These are phyloP conservation scores for Aproaerema taeniolella DNA, from an alignment of 2,888 invertebrate species.

Conservation along the genomic window DNA sequence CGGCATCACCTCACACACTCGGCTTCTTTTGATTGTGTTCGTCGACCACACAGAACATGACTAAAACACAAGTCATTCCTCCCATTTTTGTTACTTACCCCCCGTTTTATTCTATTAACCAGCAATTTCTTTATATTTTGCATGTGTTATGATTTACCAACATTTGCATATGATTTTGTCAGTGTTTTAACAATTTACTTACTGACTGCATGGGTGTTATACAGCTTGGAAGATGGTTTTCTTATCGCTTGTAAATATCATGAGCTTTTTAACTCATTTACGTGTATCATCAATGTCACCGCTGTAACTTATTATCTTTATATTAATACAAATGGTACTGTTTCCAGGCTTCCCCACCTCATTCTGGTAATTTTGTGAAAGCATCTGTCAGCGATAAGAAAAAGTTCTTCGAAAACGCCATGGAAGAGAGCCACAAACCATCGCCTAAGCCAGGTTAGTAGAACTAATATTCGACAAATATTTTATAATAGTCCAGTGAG, in stretches of 20 bases:
- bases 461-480: neutral
- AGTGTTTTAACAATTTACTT: constrained; percentile 40
- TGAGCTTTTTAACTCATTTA: constrained; percentile 56
- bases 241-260: constrained; percentile 67
- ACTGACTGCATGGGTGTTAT: constrained; percentile 68
- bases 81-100: constrained; percentile 55
- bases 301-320: too few species aligned
- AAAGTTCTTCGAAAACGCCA: constrained; percentile 96
- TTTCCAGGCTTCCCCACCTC: constrained; percentile 80
- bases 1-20: constrained; percentile 59
- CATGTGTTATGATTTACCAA: constrained; percentile 56
- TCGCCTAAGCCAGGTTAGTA: constrained; percentile 86
- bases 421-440: constrained; percentile 93
- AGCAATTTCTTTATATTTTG: constrained; percentile 68
- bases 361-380: constrained; percentile 85
- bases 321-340: constrained; percentile 4
- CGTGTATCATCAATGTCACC: neutral
- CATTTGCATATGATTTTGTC: constrained; percentile 41
- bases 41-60: constrained; percentile 60
- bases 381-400: constrained; percentile 95
- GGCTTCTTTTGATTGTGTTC: constrained; percentile 75
- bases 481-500: too few species aligned
- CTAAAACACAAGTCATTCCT: constrained; percentile 55
- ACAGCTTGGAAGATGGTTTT: constrained; percentile 56
- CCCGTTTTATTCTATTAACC: constrained; percentile 50